Evolutionary conservation across 2,888 invertebrate genomes (phyloP).

Genomic region (Drosophila conformis): DNA sequence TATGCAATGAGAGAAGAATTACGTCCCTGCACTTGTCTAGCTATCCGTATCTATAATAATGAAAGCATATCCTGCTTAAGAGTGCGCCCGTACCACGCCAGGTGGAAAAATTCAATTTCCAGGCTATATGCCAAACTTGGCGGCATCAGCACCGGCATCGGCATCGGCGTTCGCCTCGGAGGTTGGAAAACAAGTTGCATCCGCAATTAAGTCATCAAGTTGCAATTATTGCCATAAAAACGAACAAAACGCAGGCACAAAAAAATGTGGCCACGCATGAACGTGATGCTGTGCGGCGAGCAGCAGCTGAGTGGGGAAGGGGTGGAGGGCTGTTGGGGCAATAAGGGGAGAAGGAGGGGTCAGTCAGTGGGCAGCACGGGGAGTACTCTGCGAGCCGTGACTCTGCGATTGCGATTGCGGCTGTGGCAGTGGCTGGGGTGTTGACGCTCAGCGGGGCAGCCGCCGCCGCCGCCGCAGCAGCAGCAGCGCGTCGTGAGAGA

Average conservation of each 20-base stretch:
- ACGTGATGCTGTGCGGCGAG: constrained; percentile 71
- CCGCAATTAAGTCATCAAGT: constrained; percentile 81
- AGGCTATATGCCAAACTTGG: constrained; percentile 50
- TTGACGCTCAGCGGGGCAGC: constrained; percentile 77
- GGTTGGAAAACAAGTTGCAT: constrained; percentile 81
- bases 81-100: constrained; percentile 54
- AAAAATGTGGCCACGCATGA: constrained; percentile 80
- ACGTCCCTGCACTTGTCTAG: constrained; percentile 27
- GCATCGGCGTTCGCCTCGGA: constrained; percentile 36
- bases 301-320: neutral
- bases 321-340: neutral
- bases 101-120: constrained; percentile 81
- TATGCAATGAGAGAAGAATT: constrained; percentile 74
- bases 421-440: constrained; percentile 61
- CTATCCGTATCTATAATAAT: constrained; percentile 73
- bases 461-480: constrained; percentile 39
- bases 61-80: constrained; percentile 81
- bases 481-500: constrained; percentile 57
- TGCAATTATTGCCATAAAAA: constrained; percentile 82
- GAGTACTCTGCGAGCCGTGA: constrained; percentile 40
- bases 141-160: constrained; percentile 1
- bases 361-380: constrained; percentile 1
- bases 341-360: neutral
- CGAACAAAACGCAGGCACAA: constrained; percentile 78
- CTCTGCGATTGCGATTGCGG: constrained; percentile 21